Evolutionary conservation across 1,140 invertebrate genomes (phyloP), one percentile per base, ranked within the genome.

Genomic region (Diorhabda carinulata): DNA sequence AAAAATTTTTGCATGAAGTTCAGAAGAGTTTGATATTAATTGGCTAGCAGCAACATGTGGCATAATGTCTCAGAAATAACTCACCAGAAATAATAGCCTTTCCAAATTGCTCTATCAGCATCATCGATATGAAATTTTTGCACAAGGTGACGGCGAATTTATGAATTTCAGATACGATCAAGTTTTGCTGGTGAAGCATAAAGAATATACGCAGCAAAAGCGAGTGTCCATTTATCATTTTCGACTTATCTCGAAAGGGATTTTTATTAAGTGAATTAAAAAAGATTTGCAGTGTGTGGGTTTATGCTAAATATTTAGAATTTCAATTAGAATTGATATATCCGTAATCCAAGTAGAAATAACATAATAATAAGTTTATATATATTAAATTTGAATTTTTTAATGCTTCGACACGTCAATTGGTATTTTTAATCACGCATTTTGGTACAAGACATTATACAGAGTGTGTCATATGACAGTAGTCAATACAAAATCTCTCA

Each of bases 101-200:
- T 52, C 6, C 6, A 52, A 52, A 52, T 52, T 52, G 47, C 47
- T 52, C 47, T n/a, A 52, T 52, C 47, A 52, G 47, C 47, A n/a
- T n/a, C 47, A 52, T 52, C 47, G 47, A 52, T 52, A 52, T 52
- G 47, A 52, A 52, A 52, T 52, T 52, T 52, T 52, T 52, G 47
- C 47, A 52, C 47, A 52, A 52, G 47, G 47, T 52, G 47, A 52
- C 47, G 47, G 6, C n/a, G n/a, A 52, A 52, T 52, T 52, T 52
- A 52, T 52, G 47, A 52, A 52, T 52, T n/a, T 52, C n/a, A 52
- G 47, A 52, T 52, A 52, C 6, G 6, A 52, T 52, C 47, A 52
- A 52, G 47, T 52, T 52, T 52, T 52, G 47, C 47, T 52, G 47
- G 47, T 52, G 47, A n/a, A 52, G 47, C 47, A 52, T 52, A 52